phyloP scores from a whole-genome alignment of 1,140 invertebrate genomes.

The Samia ricini region DNA sequence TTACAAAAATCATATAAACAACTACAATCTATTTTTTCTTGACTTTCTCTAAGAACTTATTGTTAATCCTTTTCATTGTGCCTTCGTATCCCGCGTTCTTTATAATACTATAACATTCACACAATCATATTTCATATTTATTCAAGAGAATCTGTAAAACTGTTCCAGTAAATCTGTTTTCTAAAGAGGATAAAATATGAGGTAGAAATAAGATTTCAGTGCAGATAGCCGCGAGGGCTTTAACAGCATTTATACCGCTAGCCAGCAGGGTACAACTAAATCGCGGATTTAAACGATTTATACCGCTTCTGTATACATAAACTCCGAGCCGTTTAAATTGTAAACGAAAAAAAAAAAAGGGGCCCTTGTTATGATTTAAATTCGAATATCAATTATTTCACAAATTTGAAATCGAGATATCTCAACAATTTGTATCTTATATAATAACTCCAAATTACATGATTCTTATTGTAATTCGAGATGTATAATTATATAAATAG shows the following conservation, averaged over 20 bases:
- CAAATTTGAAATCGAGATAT: not conserved
- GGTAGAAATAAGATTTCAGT: not conserved
- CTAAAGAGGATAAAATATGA: not conserved
- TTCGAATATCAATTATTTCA: not conserved
- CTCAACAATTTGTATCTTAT: not conserved
- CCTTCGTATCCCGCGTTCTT: no score
- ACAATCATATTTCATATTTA: not conserved
- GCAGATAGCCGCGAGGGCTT: not conserved
- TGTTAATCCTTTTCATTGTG: no score
- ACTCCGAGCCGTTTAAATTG: slow-evolving; percentile 18
- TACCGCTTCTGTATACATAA: slow-evolving; percentile 43
- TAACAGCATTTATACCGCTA: not conserved
- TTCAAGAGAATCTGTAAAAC: not conserved
- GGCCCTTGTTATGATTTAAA: not conserved
- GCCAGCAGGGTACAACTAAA: not conserved
- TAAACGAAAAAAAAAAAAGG: not conserved
- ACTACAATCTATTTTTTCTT: no score
- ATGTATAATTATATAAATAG: no score
- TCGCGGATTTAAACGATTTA: slow-evolving; percentile 29
- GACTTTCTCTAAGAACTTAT: no score
- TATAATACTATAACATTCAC: not conserved
- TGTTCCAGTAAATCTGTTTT: not conserved
- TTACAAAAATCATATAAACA: no score
- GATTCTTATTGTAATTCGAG: no score
- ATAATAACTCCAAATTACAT: no score